Percentiles rank a stretch among this genome's conserved stretches.
These are phyloP conservation scores for Muscina levida DNA, from an alignment of 2,888 invertebrate genomes.

Conservation along the genomic window DNA sequence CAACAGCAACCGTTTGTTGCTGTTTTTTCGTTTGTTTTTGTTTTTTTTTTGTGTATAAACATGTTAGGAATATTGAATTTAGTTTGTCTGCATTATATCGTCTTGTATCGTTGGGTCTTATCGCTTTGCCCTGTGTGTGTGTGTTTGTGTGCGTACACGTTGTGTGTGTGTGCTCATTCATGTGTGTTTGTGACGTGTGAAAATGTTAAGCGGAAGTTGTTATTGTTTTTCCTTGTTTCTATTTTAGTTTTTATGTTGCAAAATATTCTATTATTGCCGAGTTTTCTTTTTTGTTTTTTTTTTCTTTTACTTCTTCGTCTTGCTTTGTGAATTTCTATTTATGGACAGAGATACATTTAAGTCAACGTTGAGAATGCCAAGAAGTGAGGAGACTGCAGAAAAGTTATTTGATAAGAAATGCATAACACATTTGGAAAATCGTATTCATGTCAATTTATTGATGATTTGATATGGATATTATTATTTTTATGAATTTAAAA, in stretches of 20 bases:
- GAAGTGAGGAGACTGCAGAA: no score
- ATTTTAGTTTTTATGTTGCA: not conserved
- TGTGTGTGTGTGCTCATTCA: not conserved
- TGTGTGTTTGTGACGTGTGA: conserved; percentile 26
- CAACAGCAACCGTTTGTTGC: not conserved
- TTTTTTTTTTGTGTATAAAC: conserved; percentile 21
- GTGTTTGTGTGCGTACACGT: not conserved
- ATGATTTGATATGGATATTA: conserved; percentile 34
- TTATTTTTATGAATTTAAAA: conserved; percentile 29
- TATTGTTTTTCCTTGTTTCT: conserved; percentile 25
- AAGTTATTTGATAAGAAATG: conserved; percentile 11
- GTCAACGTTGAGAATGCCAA: no score
- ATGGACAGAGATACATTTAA: no score
- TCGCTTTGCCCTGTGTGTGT: conserved; percentile 5
- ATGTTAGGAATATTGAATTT: conserved; percentile 36
- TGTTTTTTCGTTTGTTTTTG: not conserved
- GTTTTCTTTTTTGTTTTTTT: conserved; percentile 9
- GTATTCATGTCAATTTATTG: conserved; percentile 30
- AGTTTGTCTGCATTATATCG: conserved; percentile 35
- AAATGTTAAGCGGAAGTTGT: conserved; percentile 39
- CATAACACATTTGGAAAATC: conserved; percentile 9
- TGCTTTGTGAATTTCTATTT: no score
- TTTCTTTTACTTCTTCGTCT: no score
- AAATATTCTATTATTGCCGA: conserved; percentile 14
- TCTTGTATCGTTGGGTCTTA: conserved; percentile 20